Percentiles rank a stretch among this genome's conserved stretches.
phyloP scores from a whole-genome alignment of 2,888 invertebrate species.

The Abrostola tripartita region DNA sequence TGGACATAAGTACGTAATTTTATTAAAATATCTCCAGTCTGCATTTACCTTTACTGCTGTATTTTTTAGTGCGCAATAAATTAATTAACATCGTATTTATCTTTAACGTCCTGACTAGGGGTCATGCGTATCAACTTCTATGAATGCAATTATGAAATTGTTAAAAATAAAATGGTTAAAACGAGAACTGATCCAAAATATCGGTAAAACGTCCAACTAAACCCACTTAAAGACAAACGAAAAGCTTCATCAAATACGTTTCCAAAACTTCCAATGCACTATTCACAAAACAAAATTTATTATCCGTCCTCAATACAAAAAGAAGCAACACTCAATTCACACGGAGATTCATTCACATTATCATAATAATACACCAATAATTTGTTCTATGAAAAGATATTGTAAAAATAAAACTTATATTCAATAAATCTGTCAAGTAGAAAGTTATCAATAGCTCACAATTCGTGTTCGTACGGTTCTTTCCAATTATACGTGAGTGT shows the following conservation, averaged over 20 bases:
- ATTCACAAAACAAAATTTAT: conserved; percentile 57
- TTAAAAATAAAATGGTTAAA: no score
- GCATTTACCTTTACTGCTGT: background rate
- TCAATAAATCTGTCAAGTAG: conserved; percentile 58
- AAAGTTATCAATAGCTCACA: conserved; percentile 50
- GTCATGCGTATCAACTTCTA: no score
- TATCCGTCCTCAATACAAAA: conserved; percentile 55
- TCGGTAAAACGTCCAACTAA: no score
- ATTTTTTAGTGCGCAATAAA: background rate
- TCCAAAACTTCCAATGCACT: conserved; percentile 36
- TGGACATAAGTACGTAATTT: conserved; percentile 6
- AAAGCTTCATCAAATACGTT: conserved; percentile 18
- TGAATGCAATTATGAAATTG: no score
- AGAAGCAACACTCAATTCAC: conserved; percentile 61
- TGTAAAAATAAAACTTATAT: conserved; percentile 50
- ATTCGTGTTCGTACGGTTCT: conserved; percentile 43
- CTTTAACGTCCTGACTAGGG: no score
- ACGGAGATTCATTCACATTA: conserved; percentile 63
- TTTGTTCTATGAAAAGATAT: conserved; percentile 56
- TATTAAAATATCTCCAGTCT: background rate
- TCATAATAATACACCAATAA: conserved; percentile 59
- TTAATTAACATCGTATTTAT: no score
- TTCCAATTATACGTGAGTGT: conserved; percentile 32
- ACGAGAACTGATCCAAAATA: no score
- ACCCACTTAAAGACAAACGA: background rate